These are phyloP conservation scores for Gobius niger DNA, from an alignment of 2,113 vertebrate species.

Conservation along the genomic window DNA sequence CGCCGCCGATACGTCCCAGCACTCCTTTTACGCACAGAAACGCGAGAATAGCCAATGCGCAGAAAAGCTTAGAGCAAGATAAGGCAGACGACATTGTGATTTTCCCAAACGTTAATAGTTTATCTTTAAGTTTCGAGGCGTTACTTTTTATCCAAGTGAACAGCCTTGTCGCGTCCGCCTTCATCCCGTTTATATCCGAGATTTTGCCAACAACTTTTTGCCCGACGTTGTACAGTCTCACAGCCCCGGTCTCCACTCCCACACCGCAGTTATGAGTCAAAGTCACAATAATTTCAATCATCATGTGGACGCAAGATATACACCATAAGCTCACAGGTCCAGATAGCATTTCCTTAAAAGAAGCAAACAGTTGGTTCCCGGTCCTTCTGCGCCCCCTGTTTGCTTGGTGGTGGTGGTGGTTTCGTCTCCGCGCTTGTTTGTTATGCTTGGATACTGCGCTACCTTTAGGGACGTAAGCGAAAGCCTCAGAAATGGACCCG, in stretches of 20 bases:
- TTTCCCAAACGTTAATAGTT: constrained; percentile 50
- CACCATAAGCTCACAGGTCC: constrained; percentile 81
- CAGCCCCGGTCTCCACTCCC: constrained; percentile 76
- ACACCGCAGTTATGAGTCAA: constrained; percentile 81
- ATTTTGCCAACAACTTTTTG: constrained; percentile 70
- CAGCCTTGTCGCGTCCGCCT: constrained; percentile 67
- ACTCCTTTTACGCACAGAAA: constrained; percentile 63
- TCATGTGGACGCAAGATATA: constrained; percentile 81
- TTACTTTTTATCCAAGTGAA: constrained; percentile 59
- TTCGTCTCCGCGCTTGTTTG: constrained; percentile 79
- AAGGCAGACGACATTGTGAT: constrained; percentile 67
- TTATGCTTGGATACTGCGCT: constrained; percentile 70
- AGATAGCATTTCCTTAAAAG: constrained; percentile 76
- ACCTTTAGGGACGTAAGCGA: constrained; percentile 62
- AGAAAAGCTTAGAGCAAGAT: constrained; percentile 73
- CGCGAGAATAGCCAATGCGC: constrained; percentile 71
- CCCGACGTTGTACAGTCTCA: constrained; percentile 78
- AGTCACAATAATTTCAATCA: constrained; percentile 85
- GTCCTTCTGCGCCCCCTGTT: constrained; percentile 58
- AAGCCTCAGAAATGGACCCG: constrained; percentile 55
- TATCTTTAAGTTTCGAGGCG: constrained; percentile 57
- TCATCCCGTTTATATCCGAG: constrained; percentile 75
- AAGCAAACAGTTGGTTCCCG: constrained; percentile 63
- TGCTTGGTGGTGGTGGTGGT: constrained; percentile 79
- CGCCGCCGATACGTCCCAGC: constrained; percentile 48